Base-by-base conservation (phyloP, 2,888 invertebrate genomes). In the Tetranychus piercei region DNA sequence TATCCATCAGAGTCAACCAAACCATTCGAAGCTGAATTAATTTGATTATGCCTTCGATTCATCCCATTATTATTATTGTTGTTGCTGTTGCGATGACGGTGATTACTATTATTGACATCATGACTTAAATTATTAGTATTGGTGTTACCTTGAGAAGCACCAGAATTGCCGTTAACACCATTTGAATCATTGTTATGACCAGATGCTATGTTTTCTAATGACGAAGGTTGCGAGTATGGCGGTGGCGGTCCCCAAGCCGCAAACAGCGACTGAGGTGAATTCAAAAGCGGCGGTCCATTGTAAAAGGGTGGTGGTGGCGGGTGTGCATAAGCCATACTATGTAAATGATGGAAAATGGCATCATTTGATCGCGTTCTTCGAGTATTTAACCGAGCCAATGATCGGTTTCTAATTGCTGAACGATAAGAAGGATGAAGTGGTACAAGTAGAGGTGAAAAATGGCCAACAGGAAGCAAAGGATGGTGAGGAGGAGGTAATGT, bases 181-280 rank as follows among this genome's bases (percentile, higher is more conserved):
- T 55, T 55, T 55, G 55, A 15, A 15, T 55, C 55, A 55, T 55
- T 55, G 55, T 55, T 55, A n/a, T 73, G 72, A 43, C 74, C 74
- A 1, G 73, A 23, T 4, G 76, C 71, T 34, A 77, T 72, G 44
- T 78, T 75, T 74, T 78, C 76, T 11, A 73, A 43, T 55, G 77
- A 75, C 1, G 79, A 77, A n/a, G 80, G 80, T 44, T 80, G 80
- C 22, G 81, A 81, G 80, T 92, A 92, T 0, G 92, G 92, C 0
- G 92, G 92, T 0, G 92, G 92, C 0, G 92, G 92, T 0, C 91
- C 92, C 92, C 92, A 92, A 22, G 91, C 81, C 83, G 74, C 74
- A 20, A 71, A 70, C 8, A 71, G 69, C 11, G 69, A 69, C 69
- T 23, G 55, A 15, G 55, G 55, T 55, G 55, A 55, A 15, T 15